Evolutionary conservation across 2,888 invertebrate genomes (phyloP), one percentile per base, ranked within the genome.

Genomic region (Cephus spinipes): DNA sequence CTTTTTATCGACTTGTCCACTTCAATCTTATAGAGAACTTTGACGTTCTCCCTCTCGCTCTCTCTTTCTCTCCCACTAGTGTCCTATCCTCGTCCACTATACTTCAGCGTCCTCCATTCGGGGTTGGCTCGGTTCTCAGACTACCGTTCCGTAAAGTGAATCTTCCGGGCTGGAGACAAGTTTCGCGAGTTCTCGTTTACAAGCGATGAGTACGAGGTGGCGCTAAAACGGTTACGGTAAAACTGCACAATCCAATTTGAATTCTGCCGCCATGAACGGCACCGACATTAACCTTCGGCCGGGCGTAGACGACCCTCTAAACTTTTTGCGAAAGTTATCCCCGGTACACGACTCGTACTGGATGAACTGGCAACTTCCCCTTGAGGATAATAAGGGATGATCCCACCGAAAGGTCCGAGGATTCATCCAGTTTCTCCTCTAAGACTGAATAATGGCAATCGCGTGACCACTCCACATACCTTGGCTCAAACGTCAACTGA

Each of bases 81-180:
- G 34, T 69, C 69, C 73, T 73, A 77, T 68, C 74, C 78, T 68
- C 69, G 3, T 55, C 31, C 75, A 40, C 55, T 68, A 68, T 76
- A 71, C 40, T 80, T 73, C 79, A 79, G 71, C 82, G 4, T 68
- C 31, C 32, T 30, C 9, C 74, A n/a, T 74, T n/a, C 74, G 9
- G 55, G 55, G 55, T 6, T 23, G 9, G 9, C 55, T 55, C 6
- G n/a, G 15, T 40, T 31, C n/a, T 74, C 74, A n/a, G 40, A n/a
- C 74, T 36, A 11, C 23, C 74, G 32, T 34, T 55, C 40, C 73
- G 23, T 69, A 79, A 79, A 77, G 80, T 82, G 78, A 79, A 83
- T 81, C 73, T 79, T 23, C 73, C 12, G 73, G 77, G 69, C 79
- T 79, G 77, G 77, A 78, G 77, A 80, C 76, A 80, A 76, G 68